Evolutionary conservation across 2,797 vertebrate genomes (phyloP).

Genomic region (Sciaenops ocellatus): DNA sequence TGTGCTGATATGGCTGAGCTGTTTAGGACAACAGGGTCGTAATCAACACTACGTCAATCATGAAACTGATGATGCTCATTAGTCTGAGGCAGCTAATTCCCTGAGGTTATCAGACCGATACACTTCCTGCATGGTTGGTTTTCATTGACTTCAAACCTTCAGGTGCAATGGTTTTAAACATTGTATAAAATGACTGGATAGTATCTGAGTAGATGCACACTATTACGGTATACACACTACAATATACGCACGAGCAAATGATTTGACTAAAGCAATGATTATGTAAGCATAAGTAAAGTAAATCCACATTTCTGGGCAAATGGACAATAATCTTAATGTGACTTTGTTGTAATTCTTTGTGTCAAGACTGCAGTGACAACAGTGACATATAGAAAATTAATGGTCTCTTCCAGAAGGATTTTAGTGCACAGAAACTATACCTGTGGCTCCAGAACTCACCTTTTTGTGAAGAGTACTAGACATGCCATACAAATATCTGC

Average conservation of each 20-base stretch:
- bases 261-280: slow-evolving; percentile 8
- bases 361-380: background rate
- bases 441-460: background rate
- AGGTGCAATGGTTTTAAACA: background rate
- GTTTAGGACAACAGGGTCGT: slow-evolving; percentile 10
- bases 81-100: slow-evolving; percentile 25
- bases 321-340: background rate
- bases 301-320: no score
- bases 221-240: background rate
- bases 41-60: slow-evolving; percentile 30
- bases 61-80: slow-evolving; percentile 15
- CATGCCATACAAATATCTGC: background rate
- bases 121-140: slow-evolving; percentile 6
- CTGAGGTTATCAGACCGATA: background rate
- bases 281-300: background rate
- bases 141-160: background rate
- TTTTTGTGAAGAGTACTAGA: background rate
- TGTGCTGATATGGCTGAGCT: slow-evolving; percentile 26
- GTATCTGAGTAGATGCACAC: background rate
- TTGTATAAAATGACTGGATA: background rate
- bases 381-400: background rate
- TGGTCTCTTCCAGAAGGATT: background rate
- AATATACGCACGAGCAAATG: background rate
- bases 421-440: background rate
- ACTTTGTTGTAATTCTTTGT: background rate